phyloP scores from a whole-genome alignment of 2,797 vertebrate species.

The Sebastes steindachneri region DNA sequence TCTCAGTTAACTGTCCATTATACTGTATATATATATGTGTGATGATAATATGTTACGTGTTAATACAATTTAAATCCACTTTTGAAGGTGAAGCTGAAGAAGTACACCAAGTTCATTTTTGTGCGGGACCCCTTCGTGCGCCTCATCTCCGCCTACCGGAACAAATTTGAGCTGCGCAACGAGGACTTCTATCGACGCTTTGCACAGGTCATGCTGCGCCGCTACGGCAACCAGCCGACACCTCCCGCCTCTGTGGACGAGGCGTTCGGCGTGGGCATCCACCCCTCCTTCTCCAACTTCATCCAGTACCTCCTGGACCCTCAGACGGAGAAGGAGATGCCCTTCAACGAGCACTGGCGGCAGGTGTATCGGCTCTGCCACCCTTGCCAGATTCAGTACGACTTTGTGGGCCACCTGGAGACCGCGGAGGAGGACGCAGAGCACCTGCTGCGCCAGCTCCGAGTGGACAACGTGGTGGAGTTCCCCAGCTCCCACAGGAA shows the following conservation, averaged over 20 bases:
- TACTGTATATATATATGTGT: neutral
- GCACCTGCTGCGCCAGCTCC: conserved; percentile 88
- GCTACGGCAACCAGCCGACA: conserved; percentile 88
- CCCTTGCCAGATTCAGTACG: conserved; percentile 95
- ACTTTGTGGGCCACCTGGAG: conserved; percentile 94
- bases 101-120: conserved; percentile 98
- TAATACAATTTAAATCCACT: neutral
- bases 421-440: conserved; percentile 90
- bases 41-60: neutral
- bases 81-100: conserved; percentile 92
- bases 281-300: conserved; percentile 92
- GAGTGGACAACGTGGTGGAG: conserved; percentile 89
- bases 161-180: conserved; percentile 94
- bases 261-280: conserved; percentile 88
- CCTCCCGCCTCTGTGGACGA: conserved; percentile 88
- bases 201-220: conserved; percentile 89
- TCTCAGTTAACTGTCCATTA: neutral
- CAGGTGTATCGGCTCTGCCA: conserved; percentile 95
- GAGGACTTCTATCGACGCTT: conserved; percentile 94
- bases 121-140: conserved; percentile 96
- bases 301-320: conserved; percentile 96
- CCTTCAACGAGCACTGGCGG: conserved; percentile 98
- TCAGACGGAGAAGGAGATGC: conserved; percentile 89
- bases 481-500: conserved; percentile 91
- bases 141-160: conserved; percentile 97